Evolutionary conservation across 1,140 invertebrate genomes (phyloP), one percentile per base, ranked within the genome.

Genomic region (Alviniconcha marisindica): DNA sequence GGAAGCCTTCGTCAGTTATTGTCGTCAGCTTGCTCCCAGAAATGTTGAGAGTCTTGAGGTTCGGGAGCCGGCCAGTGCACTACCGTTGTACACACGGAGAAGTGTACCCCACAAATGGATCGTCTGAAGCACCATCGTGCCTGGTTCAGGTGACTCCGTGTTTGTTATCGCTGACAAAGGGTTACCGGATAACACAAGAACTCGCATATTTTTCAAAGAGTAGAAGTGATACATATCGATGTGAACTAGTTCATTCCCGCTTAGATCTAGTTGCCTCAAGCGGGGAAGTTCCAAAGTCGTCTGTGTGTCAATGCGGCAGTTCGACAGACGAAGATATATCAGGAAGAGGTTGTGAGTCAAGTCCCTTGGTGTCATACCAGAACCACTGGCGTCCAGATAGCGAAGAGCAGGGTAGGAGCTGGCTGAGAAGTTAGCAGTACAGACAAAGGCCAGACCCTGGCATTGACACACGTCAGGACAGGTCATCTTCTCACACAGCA

Each of bases 381-480:
- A 40, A 21, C 38, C 69, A 10, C 69, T 71, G 69, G 69, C 69
- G 24, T 71, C 69, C 69, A 71, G 69, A 36, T 71, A 71, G 69
- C 69, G 69, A 31, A 71, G 69, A 3, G 33, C 31, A 31, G 69
- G 69, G 69, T 36, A 71, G 40, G 69, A 71, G 69, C 69, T 40
- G 36, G 36, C 69, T 2, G 33, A 33, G 36, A 71, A 40, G 69
- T 5, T 40, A 36, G 33, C 5, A 24, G 15, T 40, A 21, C 69
- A 71, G 69, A 33, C 56, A 31, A 76, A 80, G 21, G 71, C 78
- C 78, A 81, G 80, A 21, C 80, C 56, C 60, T 74, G 56, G 33
- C 83, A 81, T 14, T n/a, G 31, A 36, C 83, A 84, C n/a, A 28
- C 18, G 28, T 82, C 10, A 38, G 42, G 79, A 77, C 77, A 79